Base-by-base conservation (phyloP, 2,797 vertebrate genomes). In the Falco concolor region DNA sequence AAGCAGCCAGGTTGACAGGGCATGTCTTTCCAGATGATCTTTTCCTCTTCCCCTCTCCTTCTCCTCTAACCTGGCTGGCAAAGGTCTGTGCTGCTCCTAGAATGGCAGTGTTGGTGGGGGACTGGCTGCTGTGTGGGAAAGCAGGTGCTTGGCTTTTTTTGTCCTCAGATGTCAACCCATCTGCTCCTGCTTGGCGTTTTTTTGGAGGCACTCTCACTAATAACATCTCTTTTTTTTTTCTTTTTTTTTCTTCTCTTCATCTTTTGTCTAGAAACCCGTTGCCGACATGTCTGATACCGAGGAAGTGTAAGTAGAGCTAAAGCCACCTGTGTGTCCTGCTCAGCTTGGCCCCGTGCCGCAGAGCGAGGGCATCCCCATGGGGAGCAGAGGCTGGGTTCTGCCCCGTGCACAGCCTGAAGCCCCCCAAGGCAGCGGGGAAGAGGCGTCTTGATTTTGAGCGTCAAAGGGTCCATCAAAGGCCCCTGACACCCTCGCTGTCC, bases 201-300 rank as follows among this genome's bases (percentile, higher is more conserved):
- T 68, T 83, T 82, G 57, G 54, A 87, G 45, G 36, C 8, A 4
- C 16, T 44, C 30, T 93, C 10, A 34, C 13, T 95, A 89, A 89
- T 87, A 87, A 90, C 24, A 14, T 9, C 9, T 65, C 20, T 34
- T 53, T 36, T 23, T 14, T 59, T 59, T 24, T 42, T 93, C 63
- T 59, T 67, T 47, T 12, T 53, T 53, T 91, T 73, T 28, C 42
- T 96, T 82, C 69, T 94, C 87, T 89, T 86, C 36, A 38, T 92
- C 44, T 89, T 87, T 94, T 73, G 47, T 65, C 91, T 95, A 98
- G 98, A 98, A 98, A 98, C 98, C 98, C 97, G 80, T 96, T 95
- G 73, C 97, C 98, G 98, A 93, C 98, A 99, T 99, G 99, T 99
- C 99, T 96, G 99, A 99, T 98, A 98, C 98, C 32, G 99, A 99